A percentile compares a stretch with the other conserved stretches of the same genome.
Conservation (phyloP, 1,140 invertebrate species). For the Asbolus verrucosus region DNA sequence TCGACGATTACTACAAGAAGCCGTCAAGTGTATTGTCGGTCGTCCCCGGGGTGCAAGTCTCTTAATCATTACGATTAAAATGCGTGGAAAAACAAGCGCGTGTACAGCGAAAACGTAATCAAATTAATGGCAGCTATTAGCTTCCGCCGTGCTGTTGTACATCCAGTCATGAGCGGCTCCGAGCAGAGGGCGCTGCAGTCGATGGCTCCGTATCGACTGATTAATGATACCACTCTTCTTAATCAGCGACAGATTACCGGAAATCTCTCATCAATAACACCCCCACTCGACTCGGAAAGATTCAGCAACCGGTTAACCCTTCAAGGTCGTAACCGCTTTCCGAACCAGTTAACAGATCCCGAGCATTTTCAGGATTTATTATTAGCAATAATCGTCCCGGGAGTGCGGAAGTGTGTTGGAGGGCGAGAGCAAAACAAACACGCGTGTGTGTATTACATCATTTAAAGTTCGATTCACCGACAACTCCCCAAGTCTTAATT, state of each 20-base stretch:
- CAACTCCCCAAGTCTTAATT: no score
- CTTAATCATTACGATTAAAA: constrained; percentile 48
- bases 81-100: constrained; percentile 45
- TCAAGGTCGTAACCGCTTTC: no score
- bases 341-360: no score
- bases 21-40: constrained; percentile 41
- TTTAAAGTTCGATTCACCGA: no score
- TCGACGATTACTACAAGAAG: constrained; percentile 45
- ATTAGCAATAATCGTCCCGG: no score
- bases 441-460: no score
- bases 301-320: no score
- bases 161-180: constrained; percentile 19
- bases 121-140: constrained; percentile 50
- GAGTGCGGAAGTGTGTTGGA: no score
- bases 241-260: constrained; percentile 34
- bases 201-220: constrained; percentile 34
- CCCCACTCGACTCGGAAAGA: not conserved
- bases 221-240: constrained; percentile 43
- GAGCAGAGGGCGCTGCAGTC: not conserved
- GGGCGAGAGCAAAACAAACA: no score
- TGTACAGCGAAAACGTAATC: constrained; percentile 41
- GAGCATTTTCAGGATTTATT: no score
- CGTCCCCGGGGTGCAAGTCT: constrained; percentile 38
- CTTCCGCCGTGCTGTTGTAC: constrained; percentile 20
- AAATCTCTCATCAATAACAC: constrained; percentile 26